phyloP scores from a whole-genome alignment of 2,888 invertebrate genomes.

The Acleris cristana region DNA sequence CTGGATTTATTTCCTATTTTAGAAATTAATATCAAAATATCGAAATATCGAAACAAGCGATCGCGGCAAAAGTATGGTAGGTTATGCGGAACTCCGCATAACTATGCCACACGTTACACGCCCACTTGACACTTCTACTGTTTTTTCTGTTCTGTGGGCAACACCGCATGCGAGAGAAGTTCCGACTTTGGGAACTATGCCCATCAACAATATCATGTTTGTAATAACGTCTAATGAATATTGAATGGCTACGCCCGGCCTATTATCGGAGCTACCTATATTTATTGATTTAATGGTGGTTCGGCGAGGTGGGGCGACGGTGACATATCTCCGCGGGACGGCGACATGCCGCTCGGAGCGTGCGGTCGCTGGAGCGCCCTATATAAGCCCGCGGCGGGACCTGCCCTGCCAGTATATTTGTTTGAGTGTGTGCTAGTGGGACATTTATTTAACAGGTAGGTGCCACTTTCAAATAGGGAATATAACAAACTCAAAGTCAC shows the following conservation, averaged over 20 bases:
- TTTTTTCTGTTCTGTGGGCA: no score
- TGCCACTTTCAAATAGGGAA: slow-evolving; percentile 13
- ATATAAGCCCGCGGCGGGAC: slow-evolving; percentile 73
- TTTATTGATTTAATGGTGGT: slow-evolving; percentile 43
- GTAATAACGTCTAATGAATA: slow-evolving; percentile 63
- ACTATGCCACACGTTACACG: no score
- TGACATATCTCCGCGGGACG: slow-evolving; percentile 49
- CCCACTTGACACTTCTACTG: no score
- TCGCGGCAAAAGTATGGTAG: no score
- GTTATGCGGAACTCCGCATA: no score
- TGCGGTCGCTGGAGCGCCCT: slow-evolving; percentile 57
- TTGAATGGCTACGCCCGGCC: slow-evolving; percentile 56
- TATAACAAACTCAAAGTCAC: neutral
- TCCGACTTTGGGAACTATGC: slow-evolving; percentile 55
- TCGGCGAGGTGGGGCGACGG: slow-evolving; percentile 53
- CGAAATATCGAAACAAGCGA: no score
- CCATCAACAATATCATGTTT: slow-evolving; percentile 57
- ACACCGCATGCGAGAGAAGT: slow-evolving; percentile 44
- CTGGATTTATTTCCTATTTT: no score
- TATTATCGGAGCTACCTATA: slow-evolving; percentile 44
- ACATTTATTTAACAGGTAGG: slow-evolving; percentile 61
- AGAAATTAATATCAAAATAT: no score
- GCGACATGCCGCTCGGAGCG: slow-evolving; percentile 26
- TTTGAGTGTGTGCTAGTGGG: slow-evolving; percentile 64
- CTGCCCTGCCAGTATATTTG: slow-evolving; percentile 60